Percentiles rank a stretch among this genome's conserved stretches.
Conservation (phyloP, 2,797 vertebrate genomes). For the Lycodopsis pacificus region DNA sequence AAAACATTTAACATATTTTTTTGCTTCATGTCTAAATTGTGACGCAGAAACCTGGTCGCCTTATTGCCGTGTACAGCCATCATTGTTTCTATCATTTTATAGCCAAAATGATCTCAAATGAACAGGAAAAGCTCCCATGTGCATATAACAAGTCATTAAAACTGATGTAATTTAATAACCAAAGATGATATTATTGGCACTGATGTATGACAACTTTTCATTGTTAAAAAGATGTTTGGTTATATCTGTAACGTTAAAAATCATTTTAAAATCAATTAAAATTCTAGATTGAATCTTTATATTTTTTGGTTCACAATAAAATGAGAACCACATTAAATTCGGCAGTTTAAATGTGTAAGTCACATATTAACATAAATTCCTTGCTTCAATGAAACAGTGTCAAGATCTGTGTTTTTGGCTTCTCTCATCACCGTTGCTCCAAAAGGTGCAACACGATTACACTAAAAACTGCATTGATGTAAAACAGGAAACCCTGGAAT, state of each 20-base stretch:
- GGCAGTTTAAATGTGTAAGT: neutral
- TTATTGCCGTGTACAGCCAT: neutral
- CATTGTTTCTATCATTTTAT: neutral
- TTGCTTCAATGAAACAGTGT: neutral
- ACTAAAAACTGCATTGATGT: neutral
- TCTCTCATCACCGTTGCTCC: neutral
- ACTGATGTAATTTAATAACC: conserved; percentile 6
- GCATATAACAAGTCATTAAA: neutral
- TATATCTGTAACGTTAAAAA: neutral
- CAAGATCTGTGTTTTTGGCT: neutral
- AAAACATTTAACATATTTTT: neutral
- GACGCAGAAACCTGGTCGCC: neutral
- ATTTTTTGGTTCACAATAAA: neutral
- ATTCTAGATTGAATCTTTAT: neutral
- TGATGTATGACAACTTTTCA: conserved; percentile 7
- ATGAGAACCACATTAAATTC: neutral
- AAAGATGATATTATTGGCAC: neutral
- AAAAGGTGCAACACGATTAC: neutral
- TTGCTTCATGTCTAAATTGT: neutral
- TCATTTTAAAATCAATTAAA: neutral
- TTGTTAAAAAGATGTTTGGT: neutral
- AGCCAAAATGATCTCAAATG: neutral
- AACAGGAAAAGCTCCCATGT: neutral
- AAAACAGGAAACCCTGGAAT: neutral
- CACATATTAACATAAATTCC: neutral